Conservation (phyloP, 2,888 invertebrate species). For the Microplitis manilae region DNA sequence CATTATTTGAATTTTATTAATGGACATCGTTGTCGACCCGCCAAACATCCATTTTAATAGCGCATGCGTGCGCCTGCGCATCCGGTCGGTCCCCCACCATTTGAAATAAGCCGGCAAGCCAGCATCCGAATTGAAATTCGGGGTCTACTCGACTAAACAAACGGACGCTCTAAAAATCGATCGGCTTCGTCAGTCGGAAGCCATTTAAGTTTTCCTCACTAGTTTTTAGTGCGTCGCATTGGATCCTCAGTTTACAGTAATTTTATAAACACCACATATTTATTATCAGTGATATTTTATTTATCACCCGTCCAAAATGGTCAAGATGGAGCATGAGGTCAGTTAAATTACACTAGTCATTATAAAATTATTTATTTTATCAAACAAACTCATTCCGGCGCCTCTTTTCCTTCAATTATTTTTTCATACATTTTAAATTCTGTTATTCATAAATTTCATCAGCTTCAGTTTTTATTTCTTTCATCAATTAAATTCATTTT, state of each 20-base stretch:
- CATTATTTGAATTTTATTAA: too few relatives aligned
- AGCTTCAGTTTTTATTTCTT: not conserved
- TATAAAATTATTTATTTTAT: not conserved
- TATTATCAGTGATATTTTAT: not conserved
- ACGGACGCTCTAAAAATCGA: constrained; percentile 58
- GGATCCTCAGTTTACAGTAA: not conserved
- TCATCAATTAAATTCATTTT: not conserved
- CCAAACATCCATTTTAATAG: too few relatives aligned
- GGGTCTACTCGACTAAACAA: constrained; percentile 57
- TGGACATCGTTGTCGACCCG: too few relatives aligned
- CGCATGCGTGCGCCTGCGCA: too few relatives aligned
- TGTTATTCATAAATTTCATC: not conserved
- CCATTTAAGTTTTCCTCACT: not conserved
- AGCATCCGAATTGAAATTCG: constrained; percentile 17
- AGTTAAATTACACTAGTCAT: constrained; percentile 44
- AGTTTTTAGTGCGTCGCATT: not conserved
- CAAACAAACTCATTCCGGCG: constrained; percentile 56
- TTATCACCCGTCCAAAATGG: constrained; percentile 58
- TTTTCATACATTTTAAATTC: not conserved
- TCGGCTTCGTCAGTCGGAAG: constrained; percentile 40
- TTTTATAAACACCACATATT: not conserved
- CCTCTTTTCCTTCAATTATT: constrained; percentile 48
- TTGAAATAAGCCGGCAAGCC: not conserved
- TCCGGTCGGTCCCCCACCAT: too few relatives aligned
- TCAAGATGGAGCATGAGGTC: constrained; percentile 69